Conservation (phyloP, 2,797 vertebrate genomes). For the Taeniopygia guttata region DNA sequence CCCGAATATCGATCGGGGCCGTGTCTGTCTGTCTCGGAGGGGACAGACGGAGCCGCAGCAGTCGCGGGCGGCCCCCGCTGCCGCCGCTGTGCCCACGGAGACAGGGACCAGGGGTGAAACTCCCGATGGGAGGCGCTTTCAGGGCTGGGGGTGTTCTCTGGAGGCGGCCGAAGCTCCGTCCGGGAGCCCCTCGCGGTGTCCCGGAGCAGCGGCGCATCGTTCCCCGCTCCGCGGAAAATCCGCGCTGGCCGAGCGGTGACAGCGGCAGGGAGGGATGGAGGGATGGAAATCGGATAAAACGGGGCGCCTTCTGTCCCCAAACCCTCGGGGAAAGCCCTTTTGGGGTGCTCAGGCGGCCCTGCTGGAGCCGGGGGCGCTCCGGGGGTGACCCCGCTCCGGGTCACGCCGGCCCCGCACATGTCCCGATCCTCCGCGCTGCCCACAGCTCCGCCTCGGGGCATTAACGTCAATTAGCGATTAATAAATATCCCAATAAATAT, state of each 20-base stretch:
- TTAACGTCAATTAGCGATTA: not conserved
- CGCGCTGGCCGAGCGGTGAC: not conserved
- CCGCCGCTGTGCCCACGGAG: no score
- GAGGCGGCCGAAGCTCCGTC: rapidly evolving
- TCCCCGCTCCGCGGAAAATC: not conserved
- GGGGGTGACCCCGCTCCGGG: not conserved
- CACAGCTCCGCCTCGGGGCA: not conserved
- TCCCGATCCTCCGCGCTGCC: not conserved
- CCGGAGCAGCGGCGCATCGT: not conserved
- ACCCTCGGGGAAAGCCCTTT: not conserved
- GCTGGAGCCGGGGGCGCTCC: not conserved
- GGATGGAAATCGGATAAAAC: not conserved
- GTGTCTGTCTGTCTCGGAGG: not conserved
- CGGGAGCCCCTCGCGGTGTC: not conserved
- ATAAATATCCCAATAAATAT: not conserved
- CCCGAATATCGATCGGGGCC: not conserved
- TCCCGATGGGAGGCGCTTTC: not conserved
- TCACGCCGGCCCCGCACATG: not conserved
- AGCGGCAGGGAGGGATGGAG: not conserved
- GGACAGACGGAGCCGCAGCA: not conserved
- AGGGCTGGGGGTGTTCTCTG: not conserved
- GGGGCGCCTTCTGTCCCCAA: rapidly evolving
- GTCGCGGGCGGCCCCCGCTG: not conserved
- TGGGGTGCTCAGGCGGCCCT: not conserved
- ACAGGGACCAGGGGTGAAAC: not conserved